phyloP scores from a whole-genome alignment of 2,888 invertebrate species.

The Physocephala rufipes region DNA sequence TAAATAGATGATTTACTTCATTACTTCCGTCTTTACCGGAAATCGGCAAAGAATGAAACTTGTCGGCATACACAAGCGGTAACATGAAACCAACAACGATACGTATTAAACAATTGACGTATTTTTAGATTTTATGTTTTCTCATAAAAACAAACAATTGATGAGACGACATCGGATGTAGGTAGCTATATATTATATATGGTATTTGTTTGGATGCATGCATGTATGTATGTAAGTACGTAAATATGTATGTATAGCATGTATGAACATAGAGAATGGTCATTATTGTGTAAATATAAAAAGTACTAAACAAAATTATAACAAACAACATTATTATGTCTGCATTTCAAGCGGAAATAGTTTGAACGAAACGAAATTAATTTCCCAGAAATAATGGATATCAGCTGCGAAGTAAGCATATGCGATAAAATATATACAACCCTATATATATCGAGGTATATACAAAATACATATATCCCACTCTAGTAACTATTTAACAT shows the following conservation, averaged over 20 bases:
- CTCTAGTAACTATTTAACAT: not conserved
- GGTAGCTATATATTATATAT: too few relatives aligned
- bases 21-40: slow-evolving; percentile 53
- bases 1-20: slow-evolving; percentile 42
- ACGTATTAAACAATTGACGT: slow-evolving; percentile 11
- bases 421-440: not conserved
- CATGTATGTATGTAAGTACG: not conserved
- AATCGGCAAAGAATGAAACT: slow-evolving; percentile 34
- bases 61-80: not conserved
- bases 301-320: too few relatives aligned
- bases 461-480: not conserved
- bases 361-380: too few relatives aligned
- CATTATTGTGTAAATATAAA: too few relatives aligned
- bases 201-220: too few relatives aligned
- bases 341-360: too few relatives aligned
- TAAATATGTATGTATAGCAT: not conserved
- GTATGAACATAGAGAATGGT: not conserved
- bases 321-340: too few relatives aligned
- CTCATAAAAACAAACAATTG: not conserved
- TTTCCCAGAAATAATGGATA: too few relatives aligned
- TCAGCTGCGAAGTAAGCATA: not conserved
- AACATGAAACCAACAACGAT: slow-evolving; percentile 1
- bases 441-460: slow-evolving; percentile 3
- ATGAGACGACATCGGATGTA: not conserved
- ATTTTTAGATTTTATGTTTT: slow-evolving; percentile 24